phyloP scores from a whole-genome alignment of 2,113 vertebrate species.

The Austrofundulus limnaeus region DNA sequence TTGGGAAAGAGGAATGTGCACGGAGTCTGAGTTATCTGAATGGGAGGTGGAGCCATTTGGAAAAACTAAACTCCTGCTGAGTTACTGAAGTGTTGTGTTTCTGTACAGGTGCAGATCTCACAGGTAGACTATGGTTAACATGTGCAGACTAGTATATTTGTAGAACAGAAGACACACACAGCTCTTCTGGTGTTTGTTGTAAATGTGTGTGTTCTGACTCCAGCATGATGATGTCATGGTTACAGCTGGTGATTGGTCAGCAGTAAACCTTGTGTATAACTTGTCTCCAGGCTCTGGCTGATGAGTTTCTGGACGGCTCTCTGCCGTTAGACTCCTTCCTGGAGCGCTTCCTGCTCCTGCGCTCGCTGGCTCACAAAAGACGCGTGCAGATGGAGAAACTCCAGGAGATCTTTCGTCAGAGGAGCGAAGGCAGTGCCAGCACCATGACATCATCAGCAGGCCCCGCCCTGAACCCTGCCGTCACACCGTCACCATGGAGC shows the following conservation, averaged over 20 bases:
- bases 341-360: constrained; percentile 83
- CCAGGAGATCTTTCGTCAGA: constrained; percentile 85
- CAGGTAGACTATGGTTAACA: too few relatives aligned
- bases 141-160: too few relatives aligned
- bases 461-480: constrained; percentile 42
- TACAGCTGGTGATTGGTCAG: too few relatives aligned
- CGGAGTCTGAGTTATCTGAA: too few relatives aligned
- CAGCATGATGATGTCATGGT: background rate
- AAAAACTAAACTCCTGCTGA: too few relatives aligned
- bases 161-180: too few relatives aligned
- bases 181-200: background rate
- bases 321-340: constrained; percentile 87
- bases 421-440: constrained; percentile 55
- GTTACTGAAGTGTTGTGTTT: too few relatives aligned
- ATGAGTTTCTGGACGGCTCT: constrained; percentile 88
- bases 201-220: background rate
- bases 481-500: constrained; percentile 56
- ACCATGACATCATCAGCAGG: constrained; percentile 55
- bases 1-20: too few relatives aligned
- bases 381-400: constrained; percentile 90
- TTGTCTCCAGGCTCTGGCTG: constrained; percentile 82
- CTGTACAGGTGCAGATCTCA: too few relatives aligned
- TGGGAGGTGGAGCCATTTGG: too few relatives aligned
- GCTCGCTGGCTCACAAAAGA: constrained; percentile 85
- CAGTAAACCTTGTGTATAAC: background rate